Evolutionary conservation across 2,888 invertebrate genomes (phyloP).

Genomic region (Cotesia congregata): DNA sequence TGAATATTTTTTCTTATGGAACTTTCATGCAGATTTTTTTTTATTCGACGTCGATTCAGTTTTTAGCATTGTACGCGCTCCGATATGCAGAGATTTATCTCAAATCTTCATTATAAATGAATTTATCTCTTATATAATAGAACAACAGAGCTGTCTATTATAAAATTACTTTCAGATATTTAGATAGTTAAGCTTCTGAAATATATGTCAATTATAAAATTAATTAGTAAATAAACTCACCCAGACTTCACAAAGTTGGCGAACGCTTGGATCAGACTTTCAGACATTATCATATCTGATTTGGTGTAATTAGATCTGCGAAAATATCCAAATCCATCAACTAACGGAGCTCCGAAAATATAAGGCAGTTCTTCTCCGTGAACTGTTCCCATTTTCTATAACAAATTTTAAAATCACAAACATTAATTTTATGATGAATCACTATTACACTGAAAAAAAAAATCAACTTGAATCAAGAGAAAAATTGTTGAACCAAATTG

Average conservation of each 20-base stretch:
- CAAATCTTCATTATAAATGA: not conserved
- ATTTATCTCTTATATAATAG: not conserved
- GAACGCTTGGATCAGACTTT: constrained; percentile 89
- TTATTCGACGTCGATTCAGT: constrained; percentile 3
- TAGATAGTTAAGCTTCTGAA: not conserved
- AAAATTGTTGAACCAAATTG: too few relatives aligned
- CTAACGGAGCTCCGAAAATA: constrained; percentile 91
- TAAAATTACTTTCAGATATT: too few relatives aligned
- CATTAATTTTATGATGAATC: not conserved
- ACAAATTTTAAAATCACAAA: constrained; percentile 7
- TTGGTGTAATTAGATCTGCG: constrained; percentile 87
- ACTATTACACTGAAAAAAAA: too few relatives aligned
- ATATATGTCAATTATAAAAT: not conserved
- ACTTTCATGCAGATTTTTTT: constrained; percentile 43
- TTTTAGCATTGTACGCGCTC: not conserved
- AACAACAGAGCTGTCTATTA: too few relatives aligned
- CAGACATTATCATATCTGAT: constrained; percentile 87
- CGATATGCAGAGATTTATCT: not conserved
- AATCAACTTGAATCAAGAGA: too few relatives aligned
- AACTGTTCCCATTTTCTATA: constrained; percentile 89
- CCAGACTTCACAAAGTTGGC: constrained; percentile 91
- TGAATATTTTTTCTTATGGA: constrained; percentile 32
- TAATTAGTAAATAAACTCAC: constrained; percentile 74
- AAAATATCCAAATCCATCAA: constrained; percentile 86
- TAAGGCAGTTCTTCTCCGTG: constrained; percentile 94